Evolutionary conservation across 2,797 vertebrate genomes (phyloP).

Genomic region (Neosilurus hyrtlii): DNA sequence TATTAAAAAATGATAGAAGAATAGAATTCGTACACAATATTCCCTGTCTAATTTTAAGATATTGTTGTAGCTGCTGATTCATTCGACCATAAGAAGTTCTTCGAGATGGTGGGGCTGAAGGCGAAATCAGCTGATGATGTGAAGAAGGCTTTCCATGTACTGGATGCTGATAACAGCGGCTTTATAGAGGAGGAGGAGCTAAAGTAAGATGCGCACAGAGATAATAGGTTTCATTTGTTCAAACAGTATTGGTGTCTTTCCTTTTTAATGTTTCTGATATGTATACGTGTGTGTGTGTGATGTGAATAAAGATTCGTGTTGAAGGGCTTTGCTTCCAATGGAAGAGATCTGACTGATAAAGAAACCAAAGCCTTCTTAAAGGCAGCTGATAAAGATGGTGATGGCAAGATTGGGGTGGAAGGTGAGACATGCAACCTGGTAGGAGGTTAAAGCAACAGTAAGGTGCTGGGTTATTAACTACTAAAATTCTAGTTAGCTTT

Average conservation of each 20-base stretch:
- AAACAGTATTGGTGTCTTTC: not conserved
- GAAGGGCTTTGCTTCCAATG: slow-evolving; percentile 83
- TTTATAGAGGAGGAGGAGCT: slow-evolving; percentile 96
- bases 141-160: slow-evolving; percentile 87
- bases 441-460: not conserved
- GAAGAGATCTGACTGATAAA: slow-evolving; percentile 85
- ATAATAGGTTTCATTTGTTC: not conserved
- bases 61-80: slow-evolving; percentile 78
- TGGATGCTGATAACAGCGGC: slow-evolving; percentile 91
- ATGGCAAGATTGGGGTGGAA: slow-evolving; percentile 92
- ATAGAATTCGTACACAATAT: not conserved
- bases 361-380: slow-evolving; percentile 88
- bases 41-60: not conserved
- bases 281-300: not conserved
- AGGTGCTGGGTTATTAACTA: not conserved
- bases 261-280: not conserved
- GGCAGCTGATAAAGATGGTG: slow-evolving; percentile 93
- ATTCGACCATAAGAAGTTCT: slow-evolving; percentile 94
- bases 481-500: not conserved
- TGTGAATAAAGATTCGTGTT: slow-evolving; percentile 76
- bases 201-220: slow-evolving; percentile 73
- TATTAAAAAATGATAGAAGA: no score
- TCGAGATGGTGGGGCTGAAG: slow-evolving; percentile 92
- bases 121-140: slow-evolving; percentile 79
- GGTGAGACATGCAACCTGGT: slow-evolving; percentile 71